These are phyloP conservation scores for Agriopis leucophaearia DNA, from an alignment of 2,888 invertebrate genomes.

Conservation along the genomic window DNA sequence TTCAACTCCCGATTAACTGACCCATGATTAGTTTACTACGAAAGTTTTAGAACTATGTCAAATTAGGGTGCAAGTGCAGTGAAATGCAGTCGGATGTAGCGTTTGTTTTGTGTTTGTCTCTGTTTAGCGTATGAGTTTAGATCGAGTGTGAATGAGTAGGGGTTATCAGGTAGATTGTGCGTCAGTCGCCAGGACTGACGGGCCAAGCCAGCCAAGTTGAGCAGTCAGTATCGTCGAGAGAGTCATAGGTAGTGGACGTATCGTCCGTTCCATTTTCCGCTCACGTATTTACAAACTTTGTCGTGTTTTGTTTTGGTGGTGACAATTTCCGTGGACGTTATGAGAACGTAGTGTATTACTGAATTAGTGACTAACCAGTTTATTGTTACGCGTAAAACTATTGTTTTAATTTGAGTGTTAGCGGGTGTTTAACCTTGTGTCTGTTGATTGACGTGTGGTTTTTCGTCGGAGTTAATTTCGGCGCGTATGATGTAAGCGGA, in stretches of 20 bases:
- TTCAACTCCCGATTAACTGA: slow-evolving; percentile 49
- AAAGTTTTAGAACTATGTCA: slow-evolving; percentile 64
- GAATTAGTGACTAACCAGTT: slow-evolving; percentile 40
- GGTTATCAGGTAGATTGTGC: slow-evolving; percentile 64
- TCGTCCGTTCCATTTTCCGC: slow-evolving; percentile 49
- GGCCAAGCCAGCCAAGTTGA: slow-evolving; percentile 53
- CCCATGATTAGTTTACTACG: slow-evolving; percentile 44
- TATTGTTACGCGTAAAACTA: slow-evolving; percentile 40
- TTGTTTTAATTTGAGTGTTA: slow-evolving; percentile 62
- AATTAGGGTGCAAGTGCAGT: slow-evolving; percentile 65
- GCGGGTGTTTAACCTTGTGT: slow-evolving; percentile 79
- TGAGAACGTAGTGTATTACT: slow-evolving; percentile 32
- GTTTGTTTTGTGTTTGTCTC: slow-evolving; percentile 58
- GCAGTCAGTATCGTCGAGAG: slow-evolving; percentile 67
- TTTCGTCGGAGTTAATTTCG: slow-evolving; percentile 76
- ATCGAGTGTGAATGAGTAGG: slow-evolving; percentile 60
- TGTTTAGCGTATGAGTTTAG: slow-evolving; percentile 50
- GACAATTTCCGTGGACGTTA: slow-evolving; percentile 53
- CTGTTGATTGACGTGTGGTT: slow-evolving; percentile 77
- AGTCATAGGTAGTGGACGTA: slow-evolving; percentile 55
- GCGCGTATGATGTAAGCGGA: slow-evolving; percentile 80
- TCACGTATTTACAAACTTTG: slow-evolving; percentile 83
- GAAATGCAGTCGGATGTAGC: slow-evolving; percentile 62
- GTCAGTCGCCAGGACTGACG: slow-evolving; percentile 17
- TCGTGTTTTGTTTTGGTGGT: slow-evolving; percentile 72